These are phyloP conservation scores for Drosophila melanica DNA, from an alignment of 1,140 invertebrate genomes.

Conservation along the genomic window DNA sequence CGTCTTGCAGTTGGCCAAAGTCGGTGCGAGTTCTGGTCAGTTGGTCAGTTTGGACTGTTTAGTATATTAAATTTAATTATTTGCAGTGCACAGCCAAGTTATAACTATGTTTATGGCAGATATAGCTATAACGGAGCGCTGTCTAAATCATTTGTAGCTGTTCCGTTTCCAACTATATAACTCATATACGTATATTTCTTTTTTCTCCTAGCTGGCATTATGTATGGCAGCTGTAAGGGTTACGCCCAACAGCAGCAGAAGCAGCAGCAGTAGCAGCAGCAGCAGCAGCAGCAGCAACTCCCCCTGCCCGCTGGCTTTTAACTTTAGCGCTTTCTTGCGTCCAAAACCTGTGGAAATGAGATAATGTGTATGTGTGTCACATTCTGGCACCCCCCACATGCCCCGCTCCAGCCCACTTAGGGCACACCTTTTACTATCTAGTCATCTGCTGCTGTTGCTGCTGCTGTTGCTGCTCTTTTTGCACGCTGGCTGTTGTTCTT, in stretches of 20 bases:
- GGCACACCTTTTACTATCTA: conserved; percentile 7
- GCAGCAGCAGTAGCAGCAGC: too few relatives aligned
- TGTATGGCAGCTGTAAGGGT: conserved; percentile 44
- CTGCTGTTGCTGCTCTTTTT: conserved; percentile 24
- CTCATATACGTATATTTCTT: conserved; percentile 33
- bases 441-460: conserved; percentile 8
- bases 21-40: not conserved
- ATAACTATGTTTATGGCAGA: not conserved
- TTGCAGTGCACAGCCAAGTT: conserved; percentile 41
- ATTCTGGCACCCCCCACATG: conserved; percentile 37
- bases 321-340: conserved; percentile 75
- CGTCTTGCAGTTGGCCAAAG: not conserved
- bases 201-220: conserved; percentile 43
- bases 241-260: conserved; percentile 43
- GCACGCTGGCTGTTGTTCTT: conserved; percentile 65
- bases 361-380: conserved; percentile 83
- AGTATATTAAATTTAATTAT: conserved; percentile 72
- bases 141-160: conserved; percentile 62
- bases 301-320: conserved; percentile 61
- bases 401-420: not conserved
- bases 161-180: conserved; percentile 42
- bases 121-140: conserved; percentile 3
- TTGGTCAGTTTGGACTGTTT: conserved; percentile 15
- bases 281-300: conserved; percentile 9
- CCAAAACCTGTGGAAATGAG: conserved; percentile 77